Evolutionary conservation across 2,888 invertebrate genomes (phyloP).

Genomic region (Melanostoma mellinum): DNA sequence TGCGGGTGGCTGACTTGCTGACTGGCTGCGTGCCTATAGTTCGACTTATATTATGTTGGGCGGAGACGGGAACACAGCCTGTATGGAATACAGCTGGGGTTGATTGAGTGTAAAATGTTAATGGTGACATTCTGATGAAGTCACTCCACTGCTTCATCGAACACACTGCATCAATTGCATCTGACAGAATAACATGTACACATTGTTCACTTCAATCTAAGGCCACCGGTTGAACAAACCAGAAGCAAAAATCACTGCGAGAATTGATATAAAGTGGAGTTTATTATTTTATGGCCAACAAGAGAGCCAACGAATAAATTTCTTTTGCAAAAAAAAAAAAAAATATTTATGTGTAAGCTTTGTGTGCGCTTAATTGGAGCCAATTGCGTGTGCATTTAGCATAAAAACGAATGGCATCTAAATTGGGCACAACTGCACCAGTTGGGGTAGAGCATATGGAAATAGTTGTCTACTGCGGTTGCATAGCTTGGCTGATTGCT

Average conservation of each 20-base stretch:
- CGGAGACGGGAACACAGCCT: neutral
- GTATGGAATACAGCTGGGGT: constrained; percentile 26
- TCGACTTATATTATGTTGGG: neutral
- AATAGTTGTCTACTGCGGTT: constrained; percentile 19
- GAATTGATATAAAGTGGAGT: constrained; percentile 57
- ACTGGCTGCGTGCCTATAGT: constrained; percentile 13
- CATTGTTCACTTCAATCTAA: constrained; percentile 23
- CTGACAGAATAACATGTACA: constrained; percentile 45
- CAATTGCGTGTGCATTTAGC: constrained; percentile 36
- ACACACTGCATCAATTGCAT: constrained; percentile 48
- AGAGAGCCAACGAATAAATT: constrained; percentile 36
- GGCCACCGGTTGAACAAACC: constrained; percentile 22
- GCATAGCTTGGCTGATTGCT: constrained; percentile 44
- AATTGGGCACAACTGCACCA: constrained; percentile 26
- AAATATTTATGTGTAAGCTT: constrained; percentile 40
- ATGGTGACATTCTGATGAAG: constrained; percentile 60
- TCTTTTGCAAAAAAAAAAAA: constrained; percentile 4
- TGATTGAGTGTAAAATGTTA: constrained; percentile 67
- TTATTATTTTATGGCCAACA: constrained; percentile 19
- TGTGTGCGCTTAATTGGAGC: constrained; percentile 53
- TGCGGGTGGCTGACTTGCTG: constrained; percentile 49
- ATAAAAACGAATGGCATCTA: constrained; percentile 12
- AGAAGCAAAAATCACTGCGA: constrained; percentile 42
- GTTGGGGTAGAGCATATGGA: neutral
- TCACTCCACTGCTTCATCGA: constrained; percentile 45